Percentiles rank a stretch among this genome's conserved stretches.
Conservation (phyloP, 2,888 invertebrate species). For the Cordilura impudica region DNA sequence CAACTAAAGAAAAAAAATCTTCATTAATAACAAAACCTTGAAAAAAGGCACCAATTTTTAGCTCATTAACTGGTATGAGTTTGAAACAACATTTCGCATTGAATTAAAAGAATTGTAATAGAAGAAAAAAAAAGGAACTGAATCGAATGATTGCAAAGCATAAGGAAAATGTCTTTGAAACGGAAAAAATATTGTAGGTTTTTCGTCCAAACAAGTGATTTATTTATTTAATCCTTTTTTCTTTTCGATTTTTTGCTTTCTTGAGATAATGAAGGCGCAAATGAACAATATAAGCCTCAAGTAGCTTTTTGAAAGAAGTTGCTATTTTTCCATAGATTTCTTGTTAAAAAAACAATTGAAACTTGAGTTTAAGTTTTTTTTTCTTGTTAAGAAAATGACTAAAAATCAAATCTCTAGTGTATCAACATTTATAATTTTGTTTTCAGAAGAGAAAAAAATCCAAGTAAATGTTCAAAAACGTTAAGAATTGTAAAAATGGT, state of each 20-base stretch:
- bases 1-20: slow-evolving; percentile 49
- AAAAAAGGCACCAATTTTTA: slow-evolving; percentile 58
- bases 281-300: slow-evolving; percentile 58
- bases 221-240: slow-evolving; percentile 66
- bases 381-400: not conserved
- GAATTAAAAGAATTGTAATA: slow-evolving; percentile 2
- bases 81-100: not conserved
- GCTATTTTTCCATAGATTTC: slow-evolving; percentile 1
- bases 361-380: slow-evolving; percentile 29
- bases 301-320: slow-evolving; percentile 35
- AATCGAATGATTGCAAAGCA: slow-evolving; percentile 20
- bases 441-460: not conserved
- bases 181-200: slow-evolving; percentile 12
- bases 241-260: slow-evolving; percentile 27
- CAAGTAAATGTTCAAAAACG: not conserved
- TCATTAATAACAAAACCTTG: slow-evolving; percentile 57
- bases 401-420: slow-evolving; percentile 61
- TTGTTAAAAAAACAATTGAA: slow-evolving; percentile 19
- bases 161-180: slow-evolving; percentile 60
- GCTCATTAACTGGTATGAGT: slow-evolving; percentile 64
- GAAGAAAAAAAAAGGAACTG: slow-evolving; percentile 12
- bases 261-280: slow-evolving; percentile 59
- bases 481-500: not conserved
- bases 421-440: slow-evolving; percentile 59
- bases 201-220: slow-evolving; percentile 62